Conservation (phyloP, 2,113 vertebrate genomes). For the Thomomys bottae region DNA sequence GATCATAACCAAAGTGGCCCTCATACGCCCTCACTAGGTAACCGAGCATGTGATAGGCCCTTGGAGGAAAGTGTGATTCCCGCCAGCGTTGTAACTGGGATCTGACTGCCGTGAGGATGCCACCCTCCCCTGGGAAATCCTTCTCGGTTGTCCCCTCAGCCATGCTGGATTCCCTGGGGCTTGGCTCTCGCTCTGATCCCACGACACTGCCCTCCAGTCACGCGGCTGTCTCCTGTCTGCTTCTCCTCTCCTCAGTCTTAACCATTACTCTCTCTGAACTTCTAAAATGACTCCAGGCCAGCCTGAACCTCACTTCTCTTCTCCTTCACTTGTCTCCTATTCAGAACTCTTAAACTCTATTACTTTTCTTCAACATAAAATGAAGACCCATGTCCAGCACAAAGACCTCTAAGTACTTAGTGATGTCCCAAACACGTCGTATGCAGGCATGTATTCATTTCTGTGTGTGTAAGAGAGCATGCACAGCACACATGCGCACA, state of each 20-base stretch:
- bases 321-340: neutral
- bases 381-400: neutral
- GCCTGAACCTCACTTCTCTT: neutral
- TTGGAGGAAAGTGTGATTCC: neutral
- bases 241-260: neutral
- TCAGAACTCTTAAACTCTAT: neutral
- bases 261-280: neutral
- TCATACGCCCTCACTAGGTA: neutral
- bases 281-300: neutral
- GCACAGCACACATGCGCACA: no score
- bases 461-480: no score
- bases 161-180: neutral
- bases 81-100: neutral
- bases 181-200: neutral
- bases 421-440: no score
- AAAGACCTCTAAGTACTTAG: neutral
- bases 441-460: neutral
- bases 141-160: no score
- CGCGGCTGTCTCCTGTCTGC: no score
- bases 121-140: neutral
- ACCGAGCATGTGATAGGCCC: neutral
- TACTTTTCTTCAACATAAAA: neutral
- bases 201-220: rapidly evolving
- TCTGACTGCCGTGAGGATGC: neutral
- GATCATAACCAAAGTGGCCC: neutral